phyloP scores from a whole-genome alignment of 64 coral and sea anemone species.

The Trachythela sp. region DNA sequence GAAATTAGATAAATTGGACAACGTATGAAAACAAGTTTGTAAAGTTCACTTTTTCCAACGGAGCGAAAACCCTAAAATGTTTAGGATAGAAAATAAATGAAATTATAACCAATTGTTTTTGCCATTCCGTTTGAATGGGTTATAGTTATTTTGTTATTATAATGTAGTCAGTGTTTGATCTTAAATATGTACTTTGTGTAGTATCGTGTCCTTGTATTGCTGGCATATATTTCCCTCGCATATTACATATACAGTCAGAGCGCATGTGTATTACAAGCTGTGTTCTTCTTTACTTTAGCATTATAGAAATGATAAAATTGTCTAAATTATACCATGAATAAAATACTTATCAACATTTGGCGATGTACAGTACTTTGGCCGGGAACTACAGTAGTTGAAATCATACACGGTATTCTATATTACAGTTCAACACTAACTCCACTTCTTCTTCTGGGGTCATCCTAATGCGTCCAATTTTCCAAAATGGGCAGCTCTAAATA shows the following conservation, averaged over 20 bases:
- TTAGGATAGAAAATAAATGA: slow-evolving; percentile 14
- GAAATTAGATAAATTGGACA: background rate
- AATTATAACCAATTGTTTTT: slow-evolving; percentile 10
- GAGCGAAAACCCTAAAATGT: slow-evolving; percentile 12
- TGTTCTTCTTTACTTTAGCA: background rate
- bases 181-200: slow-evolving; percentile 5
- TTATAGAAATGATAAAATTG: background rate
- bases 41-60: slow-evolving; percentile 13
- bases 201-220: background rate
- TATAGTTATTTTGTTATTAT: slow-evolving; percentile 15
- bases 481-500: no score
- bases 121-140: background rate
- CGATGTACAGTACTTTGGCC: no score
- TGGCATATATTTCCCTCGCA: background rate
- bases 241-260: background rate
- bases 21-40: background rate
- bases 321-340: slow-evolving; percentile 14
- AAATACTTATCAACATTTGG: background rate
- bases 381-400: no score
- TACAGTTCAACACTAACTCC: no score
- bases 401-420: no score
- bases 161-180: background rate
- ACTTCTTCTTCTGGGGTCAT: no score
- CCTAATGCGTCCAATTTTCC: no score
- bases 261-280: background rate